Evolutionary conservation across 2,888 invertebrate genomes (phyloP).

Genomic region (Fragum fragum): DNA sequence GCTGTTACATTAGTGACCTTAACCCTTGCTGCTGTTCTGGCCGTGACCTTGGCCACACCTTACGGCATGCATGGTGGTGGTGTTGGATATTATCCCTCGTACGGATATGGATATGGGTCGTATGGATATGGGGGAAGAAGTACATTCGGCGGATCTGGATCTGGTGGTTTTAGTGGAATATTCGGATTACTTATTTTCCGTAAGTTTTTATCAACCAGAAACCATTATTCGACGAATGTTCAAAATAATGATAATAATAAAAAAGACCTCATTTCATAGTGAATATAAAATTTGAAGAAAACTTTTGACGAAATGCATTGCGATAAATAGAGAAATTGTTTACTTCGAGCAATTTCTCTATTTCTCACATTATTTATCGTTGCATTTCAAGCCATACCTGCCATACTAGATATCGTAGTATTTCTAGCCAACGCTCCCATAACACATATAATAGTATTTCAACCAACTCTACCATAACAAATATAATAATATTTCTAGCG

Average conservation of each 20-base stretch:
- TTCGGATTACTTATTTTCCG: conserved; percentile 6
- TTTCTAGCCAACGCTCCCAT: too few species aligned
- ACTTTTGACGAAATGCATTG: too few species aligned
- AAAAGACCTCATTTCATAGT: too few species aligned
- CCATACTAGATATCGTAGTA: too few species aligned
- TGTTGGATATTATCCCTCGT: background rate
- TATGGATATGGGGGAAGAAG: background rate
- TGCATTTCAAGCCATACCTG: too few species aligned
- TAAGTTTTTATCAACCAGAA: background rate
- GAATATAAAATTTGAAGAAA: too few species aligned
- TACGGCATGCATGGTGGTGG: background rate
- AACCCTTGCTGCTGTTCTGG: background rate
- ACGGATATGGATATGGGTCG: background rate
- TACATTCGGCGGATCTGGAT: background rate
- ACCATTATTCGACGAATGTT: too few species aligned
- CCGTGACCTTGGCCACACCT: background rate
- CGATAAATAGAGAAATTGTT: conserved; percentile 1
- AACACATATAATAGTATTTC: too few species aligned
- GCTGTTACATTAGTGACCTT: background rate
- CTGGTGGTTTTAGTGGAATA: background rate
- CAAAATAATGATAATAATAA: too few species aligned
- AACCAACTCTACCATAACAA: too few species aligned
- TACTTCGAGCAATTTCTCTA: background rate
- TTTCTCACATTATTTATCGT: background rate
- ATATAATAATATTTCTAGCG: too few species aligned